These are phyloP conservation scores for Notothenia rossii DNA, from an alignment of 2,113 vertebrate genomes.

Conservation along the genomic window DNA sequence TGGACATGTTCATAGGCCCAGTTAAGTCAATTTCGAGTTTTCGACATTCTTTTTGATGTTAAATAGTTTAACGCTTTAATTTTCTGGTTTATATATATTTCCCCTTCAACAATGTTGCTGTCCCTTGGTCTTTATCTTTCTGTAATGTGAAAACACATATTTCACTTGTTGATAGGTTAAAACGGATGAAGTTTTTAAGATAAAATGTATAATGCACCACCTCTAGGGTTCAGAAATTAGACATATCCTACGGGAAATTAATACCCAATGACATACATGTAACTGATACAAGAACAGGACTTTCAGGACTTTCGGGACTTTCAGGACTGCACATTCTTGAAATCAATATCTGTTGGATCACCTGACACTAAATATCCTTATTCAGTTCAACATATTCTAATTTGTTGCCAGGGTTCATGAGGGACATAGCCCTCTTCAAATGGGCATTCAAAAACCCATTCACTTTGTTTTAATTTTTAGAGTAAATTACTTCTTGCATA, in stretches of 20 bases:
- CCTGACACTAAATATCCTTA: slow-evolving; percentile 23
- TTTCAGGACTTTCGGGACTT: slow-evolving; percentile 34
- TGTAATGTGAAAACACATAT: neutral
- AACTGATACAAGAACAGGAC: slow-evolving; percentile 42
- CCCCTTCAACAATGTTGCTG: neutral
- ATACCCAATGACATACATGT: slow-evolving; percentile 47
- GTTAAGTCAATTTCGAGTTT: neutral
- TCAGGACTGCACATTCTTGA: slow-evolving; percentile 25
- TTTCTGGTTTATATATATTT: neutral
- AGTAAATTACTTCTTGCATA: neutral
- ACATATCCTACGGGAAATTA: slow-evolving; percentile 37
- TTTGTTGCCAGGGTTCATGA: slow-evolving; percentile 12
- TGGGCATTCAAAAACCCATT: neutral
- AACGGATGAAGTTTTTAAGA: neutral
- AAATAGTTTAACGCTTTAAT: neutral
- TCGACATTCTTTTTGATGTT: neutral
- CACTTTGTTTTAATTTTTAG: neutral
- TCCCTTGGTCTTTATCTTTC: neutral
- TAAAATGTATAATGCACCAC: neutral
- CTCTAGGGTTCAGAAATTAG: slow-evolving; percentile 22
- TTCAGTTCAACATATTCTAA: slow-evolving; percentile 33
- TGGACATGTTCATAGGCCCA: neutral
- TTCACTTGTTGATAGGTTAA: neutral
- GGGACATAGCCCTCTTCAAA: neutral
- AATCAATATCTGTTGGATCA: slow-evolving; percentile 12